Evolutionary conservation across 2,113 vertebrate species (phyloP), one percentile per base, ranked within the genome.

Genomic region (Aviceda subcristata): DNA sequence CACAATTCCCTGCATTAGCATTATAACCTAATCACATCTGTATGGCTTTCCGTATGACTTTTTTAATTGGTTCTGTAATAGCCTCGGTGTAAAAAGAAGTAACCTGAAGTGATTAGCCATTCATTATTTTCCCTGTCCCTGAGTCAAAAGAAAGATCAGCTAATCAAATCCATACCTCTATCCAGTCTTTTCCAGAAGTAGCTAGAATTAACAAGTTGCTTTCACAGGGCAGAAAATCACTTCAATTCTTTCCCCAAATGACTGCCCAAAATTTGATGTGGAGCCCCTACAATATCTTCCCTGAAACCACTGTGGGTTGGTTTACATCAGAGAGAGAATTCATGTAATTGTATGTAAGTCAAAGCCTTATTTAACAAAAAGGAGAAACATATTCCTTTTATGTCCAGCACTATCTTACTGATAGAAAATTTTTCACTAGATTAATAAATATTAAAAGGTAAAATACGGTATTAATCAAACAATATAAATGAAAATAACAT

Each of bases 41-140:
- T 83, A 34, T 56, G 91, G 77, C 66, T 94, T 92, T 85, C 90
- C 85, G 74, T 56, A 66, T 67, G 48, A 92, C 67, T 88, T 91
- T 82, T 92, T 91, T 46, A 96, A 97, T 96, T 95, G 91, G 48
- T 78, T 96, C 86, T 93, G 41, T 89, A 96, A 96, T 93, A 97
- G 59, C 57, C 22, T 92, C 63, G 19, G 45, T 80, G 75, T 89
- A 92, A 94, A 94, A 97, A 91, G 22, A 46, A 83, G 55, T 83
- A 92, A 92, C 92, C 73, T 88, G 75, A 92, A 94, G 82, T 92
- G 91, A 94, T 97, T 87, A 93, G 78, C 95, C 94, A 92, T 94
- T 95, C 69, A 88, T 94, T 93, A 95, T 96, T 95, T 94, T 62
- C 45, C 24, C 38, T 90, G 66, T 92, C 76, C 50, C 80, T 60